Conservation (phyloP, 2,797 vertebrate species). For the Sebastes glaucus region DNA sequence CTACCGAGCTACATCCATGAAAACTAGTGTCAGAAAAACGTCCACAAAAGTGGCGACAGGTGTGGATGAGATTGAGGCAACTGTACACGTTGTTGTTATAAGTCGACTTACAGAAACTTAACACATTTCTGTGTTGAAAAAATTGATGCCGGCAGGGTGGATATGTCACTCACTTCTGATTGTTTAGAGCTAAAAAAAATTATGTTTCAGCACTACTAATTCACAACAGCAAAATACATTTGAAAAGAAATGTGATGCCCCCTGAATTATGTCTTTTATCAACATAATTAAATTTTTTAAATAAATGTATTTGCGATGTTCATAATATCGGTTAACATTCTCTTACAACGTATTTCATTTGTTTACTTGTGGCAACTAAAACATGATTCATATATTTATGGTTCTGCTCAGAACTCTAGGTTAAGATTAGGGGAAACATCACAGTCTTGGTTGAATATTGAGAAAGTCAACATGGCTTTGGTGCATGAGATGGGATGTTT, state of each 20-base stretch:
- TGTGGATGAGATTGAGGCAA: not conserved
- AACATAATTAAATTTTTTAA: not conserved
- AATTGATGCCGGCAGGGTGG: not conserved
- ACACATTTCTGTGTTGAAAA: not conserved
- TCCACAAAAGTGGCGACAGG: not conserved
- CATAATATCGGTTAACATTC: not conserved
- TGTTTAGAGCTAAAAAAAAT: not conserved
- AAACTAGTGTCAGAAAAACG: not conserved
- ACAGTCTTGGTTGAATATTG: not conserved
- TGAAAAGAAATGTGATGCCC: not conserved
- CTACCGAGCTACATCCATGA: not conserved
- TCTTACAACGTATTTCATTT: not conserved
- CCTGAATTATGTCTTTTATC: not conserved
- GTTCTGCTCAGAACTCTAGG: not conserved
- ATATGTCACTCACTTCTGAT: not conserved
- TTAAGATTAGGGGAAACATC: not conserved
- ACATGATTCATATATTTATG: not conserved
- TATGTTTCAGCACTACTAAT: no score
- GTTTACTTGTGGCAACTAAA: not conserved
- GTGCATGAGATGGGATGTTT: not conserved
- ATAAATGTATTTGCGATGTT: not conserved
- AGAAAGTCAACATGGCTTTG: not conserved
- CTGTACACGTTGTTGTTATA: not conserved
- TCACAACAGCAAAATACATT: not conserved
- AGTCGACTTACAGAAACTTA: not conserved